Percentiles rank a stretch among this genome's conserved stretches.
Conservation (phyloP, 2,888 invertebrate species). For the Caenorhabditis uteleia region DNA sequence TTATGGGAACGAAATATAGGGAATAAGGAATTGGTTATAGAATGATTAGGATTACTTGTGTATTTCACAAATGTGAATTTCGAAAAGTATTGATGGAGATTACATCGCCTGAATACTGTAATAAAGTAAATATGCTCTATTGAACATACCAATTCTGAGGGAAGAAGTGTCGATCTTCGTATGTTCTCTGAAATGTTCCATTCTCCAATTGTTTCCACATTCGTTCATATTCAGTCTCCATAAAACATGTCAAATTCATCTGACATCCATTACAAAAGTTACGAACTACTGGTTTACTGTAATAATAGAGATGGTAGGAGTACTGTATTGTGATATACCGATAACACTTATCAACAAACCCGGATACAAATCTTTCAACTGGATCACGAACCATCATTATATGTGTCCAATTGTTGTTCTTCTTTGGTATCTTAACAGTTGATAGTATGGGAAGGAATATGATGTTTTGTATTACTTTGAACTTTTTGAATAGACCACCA, state of each 20-base stretch:
- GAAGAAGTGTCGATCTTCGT: slow-evolving; percentile 52
- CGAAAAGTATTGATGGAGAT: slow-evolving; percentile 19
- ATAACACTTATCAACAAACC: slow-evolving; percentile 55
- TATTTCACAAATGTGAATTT: slow-evolving; percentile 33
- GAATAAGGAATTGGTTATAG: slow-evolving; percentile 15
- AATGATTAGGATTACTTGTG: slow-evolving; percentile 14
- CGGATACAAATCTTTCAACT: slow-evolving; percentile 51
- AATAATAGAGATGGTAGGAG: too few relatives aligned
- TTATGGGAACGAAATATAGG: slow-evolving; percentile 19
- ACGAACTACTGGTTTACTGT: slow-evolving; percentile 20
- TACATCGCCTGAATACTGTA: slow-evolving; percentile 21
- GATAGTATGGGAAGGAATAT: not conserved
- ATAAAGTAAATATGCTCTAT: not conserved
- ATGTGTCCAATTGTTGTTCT: slow-evolving; percentile 26
- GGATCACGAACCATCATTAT: slow-evolving; percentile 53
- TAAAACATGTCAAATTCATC: slow-evolving; percentile 53
- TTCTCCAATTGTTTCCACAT: slow-evolving; percentile 24
- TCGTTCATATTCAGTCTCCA: slow-evolving; percentile 41
- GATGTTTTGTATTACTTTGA: slow-evolving; percentile 14
- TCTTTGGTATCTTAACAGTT: not conserved
- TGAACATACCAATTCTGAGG: slow-evolving; percentile 54
- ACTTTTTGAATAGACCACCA: slow-evolving; percentile 16
- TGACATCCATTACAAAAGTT: slow-evolving; percentile 47
- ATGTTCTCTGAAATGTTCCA: slow-evolving; percentile 18
- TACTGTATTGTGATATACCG: slow-evolving; percentile 11